These are phyloP conservation scores for Actias luna DNA, from an alignment of 2,888 invertebrate species.

Conservation along the genomic window DNA sequence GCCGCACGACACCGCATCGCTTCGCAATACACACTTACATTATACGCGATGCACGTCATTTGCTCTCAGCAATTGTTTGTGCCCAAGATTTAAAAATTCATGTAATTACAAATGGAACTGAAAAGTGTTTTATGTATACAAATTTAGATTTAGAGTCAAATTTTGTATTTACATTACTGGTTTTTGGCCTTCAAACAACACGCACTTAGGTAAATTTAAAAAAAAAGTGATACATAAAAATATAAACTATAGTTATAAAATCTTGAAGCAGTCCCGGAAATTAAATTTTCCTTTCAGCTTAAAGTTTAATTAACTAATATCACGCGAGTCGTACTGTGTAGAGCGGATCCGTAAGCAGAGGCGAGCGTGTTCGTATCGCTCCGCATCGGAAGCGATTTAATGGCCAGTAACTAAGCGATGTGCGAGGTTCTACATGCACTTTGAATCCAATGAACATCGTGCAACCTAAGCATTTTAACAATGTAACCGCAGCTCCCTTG, in stretches of 20 bases:
- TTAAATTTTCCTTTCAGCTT: conserved; percentile 73
- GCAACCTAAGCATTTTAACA: not conserved
- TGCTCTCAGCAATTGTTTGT: conserved; percentile 4
- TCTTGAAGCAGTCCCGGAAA: conserved; percentile 63
- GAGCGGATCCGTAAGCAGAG: conserved; percentile 27
- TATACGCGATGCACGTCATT: conserved; percentile 20
- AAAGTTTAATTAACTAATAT: conserved; percentile 72
- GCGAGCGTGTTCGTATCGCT: conserved; percentile 27
- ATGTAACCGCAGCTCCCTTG: not conserved
- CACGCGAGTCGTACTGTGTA: conserved; percentile 51
- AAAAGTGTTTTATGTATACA: not conserved
- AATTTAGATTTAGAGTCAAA: not conserved
- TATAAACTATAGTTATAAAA: not conserved
- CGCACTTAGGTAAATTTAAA: not conserved
- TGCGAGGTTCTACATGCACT: conserved; percentile 22
- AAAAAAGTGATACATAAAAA: not conserved
- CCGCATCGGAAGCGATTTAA: conserved; percentile 47
- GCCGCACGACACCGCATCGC: conserved; percentile 68
- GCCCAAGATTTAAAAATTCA: not conserved
- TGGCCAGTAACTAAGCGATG: conserved; percentile 57
- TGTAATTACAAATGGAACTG: not conserved
- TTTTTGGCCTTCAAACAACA: not conserved
- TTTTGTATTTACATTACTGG: not conserved
- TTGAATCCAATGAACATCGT: conserved; percentile 6
- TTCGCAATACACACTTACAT: conserved; percentile 44